A percentile compares a stretch with the other conserved stretches of the same genome.
phyloP scores from a whole-genome alignment of 2,888 invertebrate genomes.

The Lypha dubia region DNA sequence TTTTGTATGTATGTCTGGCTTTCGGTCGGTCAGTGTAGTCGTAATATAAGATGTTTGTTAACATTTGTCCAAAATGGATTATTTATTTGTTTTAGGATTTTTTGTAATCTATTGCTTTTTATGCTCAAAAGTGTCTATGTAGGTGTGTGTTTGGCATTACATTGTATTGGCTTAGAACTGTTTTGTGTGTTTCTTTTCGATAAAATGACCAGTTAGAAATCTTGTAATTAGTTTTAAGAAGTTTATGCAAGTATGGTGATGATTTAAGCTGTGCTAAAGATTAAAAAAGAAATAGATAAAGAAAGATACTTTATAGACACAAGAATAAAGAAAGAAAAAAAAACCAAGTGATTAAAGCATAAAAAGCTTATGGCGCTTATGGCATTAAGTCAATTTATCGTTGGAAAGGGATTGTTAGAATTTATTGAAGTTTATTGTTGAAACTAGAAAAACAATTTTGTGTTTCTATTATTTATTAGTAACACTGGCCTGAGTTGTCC shows the following conservation, averaged over 20 bases:
- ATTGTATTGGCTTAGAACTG: conserved; percentile 58
- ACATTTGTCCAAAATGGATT: conserved; percentile 65
- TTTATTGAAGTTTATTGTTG: not conserved
- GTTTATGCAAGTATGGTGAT: conserved; percentile 47
- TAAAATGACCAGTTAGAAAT: conserved; percentile 36
- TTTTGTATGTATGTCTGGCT: not conserved
- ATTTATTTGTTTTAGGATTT: conserved; percentile 46
- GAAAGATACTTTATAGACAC: conserved; percentile 23
- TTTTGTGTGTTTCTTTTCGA: conserved; percentile 40
- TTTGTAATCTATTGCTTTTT: not conserved
- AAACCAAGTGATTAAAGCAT: conserved; percentile 12
- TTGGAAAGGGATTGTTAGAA: not conserved
- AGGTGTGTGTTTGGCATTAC: conserved; percentile 11
- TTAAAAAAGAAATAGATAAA: conserved; percentile 25
- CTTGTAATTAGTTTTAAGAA: conserved; percentile 51
- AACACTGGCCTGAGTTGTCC: not conserved
- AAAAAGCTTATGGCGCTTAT: not conserved
- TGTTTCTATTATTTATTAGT: not conserved
- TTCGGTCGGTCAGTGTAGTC: too few species aligned
- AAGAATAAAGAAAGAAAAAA: not conserved
- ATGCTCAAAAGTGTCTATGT: conserved; percentile 8
- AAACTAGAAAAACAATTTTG: not conserved
- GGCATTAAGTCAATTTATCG: not conserved
- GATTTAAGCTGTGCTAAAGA: conserved; percentile 50
- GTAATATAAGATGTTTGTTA: conserved; percentile 61